Evolutionary conservation across 2,888 invertebrate species (phyloP).

Genomic region (Timandra comae): DNA sequence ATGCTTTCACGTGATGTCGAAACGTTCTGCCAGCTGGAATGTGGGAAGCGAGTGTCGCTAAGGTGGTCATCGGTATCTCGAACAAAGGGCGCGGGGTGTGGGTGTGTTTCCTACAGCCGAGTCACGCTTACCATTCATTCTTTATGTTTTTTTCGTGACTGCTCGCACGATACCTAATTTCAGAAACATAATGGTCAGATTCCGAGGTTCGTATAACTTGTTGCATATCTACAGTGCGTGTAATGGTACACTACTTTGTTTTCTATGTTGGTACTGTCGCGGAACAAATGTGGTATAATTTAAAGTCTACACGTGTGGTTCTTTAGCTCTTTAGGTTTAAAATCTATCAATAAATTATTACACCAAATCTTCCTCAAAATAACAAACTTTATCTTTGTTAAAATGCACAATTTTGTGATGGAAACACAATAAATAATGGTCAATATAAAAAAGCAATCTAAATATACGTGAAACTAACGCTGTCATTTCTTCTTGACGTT

Average conservation of each 20-base stretch:
- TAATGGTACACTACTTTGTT: constrained; percentile 13
- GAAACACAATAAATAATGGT: no score
- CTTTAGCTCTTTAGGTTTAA: no score
- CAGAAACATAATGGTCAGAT: constrained; percentile 21
- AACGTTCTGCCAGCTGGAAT: constrained; percentile 4
- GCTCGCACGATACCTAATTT: constrained; percentile 23
- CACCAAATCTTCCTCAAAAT: no score
- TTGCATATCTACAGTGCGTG: constrained; percentile 22
- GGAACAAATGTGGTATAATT: no score
- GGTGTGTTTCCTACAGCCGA: constrained; percentile 8
- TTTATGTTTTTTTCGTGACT: constrained; percentile 25
- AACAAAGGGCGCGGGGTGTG: constrained; percentile 20
- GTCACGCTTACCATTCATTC: constrained; percentile 20
- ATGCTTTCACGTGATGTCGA: constrained; percentile 5
- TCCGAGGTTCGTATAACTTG: constrained; percentile 16
- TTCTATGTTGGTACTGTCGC: neutral
- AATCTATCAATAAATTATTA: no score
- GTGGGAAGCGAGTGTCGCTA: constrained; percentile 11
- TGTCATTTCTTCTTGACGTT: no score
- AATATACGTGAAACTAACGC: no score
- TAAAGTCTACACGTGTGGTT: no score
- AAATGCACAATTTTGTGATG: no score
- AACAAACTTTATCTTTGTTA: no score
- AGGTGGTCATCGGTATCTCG: constrained; percentile 21
- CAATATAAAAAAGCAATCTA: no score